Base-by-base conservation (phyloP, 2,113 vertebrate genomes). In the Pedetes capensis region DNA sequence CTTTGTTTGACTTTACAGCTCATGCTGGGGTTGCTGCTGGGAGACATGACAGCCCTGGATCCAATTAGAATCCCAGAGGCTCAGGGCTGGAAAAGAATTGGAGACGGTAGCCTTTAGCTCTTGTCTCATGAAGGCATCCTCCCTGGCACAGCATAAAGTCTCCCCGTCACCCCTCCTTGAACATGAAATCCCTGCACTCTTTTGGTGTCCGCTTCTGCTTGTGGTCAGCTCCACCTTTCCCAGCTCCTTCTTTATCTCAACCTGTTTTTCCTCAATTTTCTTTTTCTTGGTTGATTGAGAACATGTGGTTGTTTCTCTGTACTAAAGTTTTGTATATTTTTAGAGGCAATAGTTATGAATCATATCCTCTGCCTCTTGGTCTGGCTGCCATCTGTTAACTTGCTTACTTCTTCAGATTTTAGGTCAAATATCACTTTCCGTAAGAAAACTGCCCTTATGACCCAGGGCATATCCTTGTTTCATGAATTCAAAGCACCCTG, bases 1-100 rank as follows among this genome's bases (percentile, higher is more conserved):
- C 27, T 16, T 76, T 59, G 53, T 84, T 74, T 74, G 81, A 32
- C 34, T 87, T 87, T 87, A 63, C 11, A 53, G 23, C 74, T 44
- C 89, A 76, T 34, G n/a, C 72, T 76, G 84, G 44, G 87, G 12
- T 51, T 87, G 55, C 84, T 95, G 47, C 74, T 94, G 69, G 6
- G 74, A 94, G 68, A 85, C 66, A 63, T 47, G 29, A 78, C 61
- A 10, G 71, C 37, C 22, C 71, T 85, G 51, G 27, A 72, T 94
- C 23, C 34, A 85, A 5, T 72, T 88, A 88, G 47, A 81, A 53
- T 81, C 34, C 42, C 20, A 37, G 76, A 59, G 63, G 22, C 27
- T 74, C 34, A 2, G 42, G 59, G 61, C 53, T 86, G 55, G 71
- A 74, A 66, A 71, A 69, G 25, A 29, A 22, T 23, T 42, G 53